Percentiles rank a stretch among this genome's conserved stretches.
Evolutionary conservation across 2,888 invertebrate species (phyloP).

Genomic region (Athripsodes cinereus): DNA sequence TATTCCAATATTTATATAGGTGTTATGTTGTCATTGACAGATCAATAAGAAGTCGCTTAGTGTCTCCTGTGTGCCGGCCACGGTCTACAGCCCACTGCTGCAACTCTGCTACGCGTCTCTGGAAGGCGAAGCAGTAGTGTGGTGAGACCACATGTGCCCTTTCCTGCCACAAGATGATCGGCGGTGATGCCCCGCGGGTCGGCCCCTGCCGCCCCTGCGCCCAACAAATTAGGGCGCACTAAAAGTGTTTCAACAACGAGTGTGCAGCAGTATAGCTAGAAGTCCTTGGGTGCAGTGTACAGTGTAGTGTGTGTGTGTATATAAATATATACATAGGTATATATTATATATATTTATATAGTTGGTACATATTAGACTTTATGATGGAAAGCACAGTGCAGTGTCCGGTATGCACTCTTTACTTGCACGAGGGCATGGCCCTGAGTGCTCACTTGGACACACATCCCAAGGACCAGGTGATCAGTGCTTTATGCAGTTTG

Average conservation of each 20-base stretch:
- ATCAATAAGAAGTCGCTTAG: constrained; percentile 22
- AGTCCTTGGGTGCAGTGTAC: too few relatives aligned
- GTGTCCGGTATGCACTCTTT: constrained; percentile 82
- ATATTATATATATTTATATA: too few relatives aligned
- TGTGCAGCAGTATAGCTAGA: too few relatives aligned
- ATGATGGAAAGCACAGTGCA: constrained; percentile 49
- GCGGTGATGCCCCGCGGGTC: constrained; percentile 2
- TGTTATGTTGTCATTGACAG: constrained; percentile 24
- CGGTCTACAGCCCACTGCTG: background rate
- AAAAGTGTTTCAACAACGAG: too few relatives aligned
- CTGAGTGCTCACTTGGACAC: constrained; percentile 76
- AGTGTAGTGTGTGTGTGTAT: background rate
- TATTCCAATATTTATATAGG: background rate
- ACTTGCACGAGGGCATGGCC: constrained; percentile 75
- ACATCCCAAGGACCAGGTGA: constrained; percentile 84
- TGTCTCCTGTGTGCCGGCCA: too few relatives aligned
- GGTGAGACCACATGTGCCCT: constrained; percentile 2
- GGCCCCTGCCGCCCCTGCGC: constrained; percentile 3
- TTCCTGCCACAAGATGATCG: background rate
- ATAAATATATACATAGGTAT: background rate
- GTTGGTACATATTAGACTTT: too few relatives aligned
- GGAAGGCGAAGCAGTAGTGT: background rate
- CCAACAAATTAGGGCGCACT: background rate
- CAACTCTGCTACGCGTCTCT: background rate
- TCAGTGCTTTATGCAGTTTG: constrained; percentile 62